Conservation (phyloP, 2,113 vertebrate genomes). For the Catharus bicknelli region DNA sequence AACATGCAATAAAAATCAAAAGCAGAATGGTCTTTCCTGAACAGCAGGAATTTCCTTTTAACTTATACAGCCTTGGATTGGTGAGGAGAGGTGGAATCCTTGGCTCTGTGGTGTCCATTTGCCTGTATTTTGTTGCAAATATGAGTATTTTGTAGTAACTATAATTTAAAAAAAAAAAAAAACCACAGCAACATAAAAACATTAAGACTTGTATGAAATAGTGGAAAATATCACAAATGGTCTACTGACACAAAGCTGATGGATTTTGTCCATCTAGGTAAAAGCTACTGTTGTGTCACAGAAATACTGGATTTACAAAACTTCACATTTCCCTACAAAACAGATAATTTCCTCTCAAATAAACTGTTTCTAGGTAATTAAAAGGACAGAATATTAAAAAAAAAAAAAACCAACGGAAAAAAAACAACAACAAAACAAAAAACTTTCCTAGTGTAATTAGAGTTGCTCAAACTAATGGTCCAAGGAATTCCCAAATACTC, state of each 20-base stretch:
- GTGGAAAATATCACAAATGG: background rate
- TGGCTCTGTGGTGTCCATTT: background rate
- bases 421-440: background rate
- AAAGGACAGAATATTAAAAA: slow-evolving; percentile 43
- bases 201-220: background rate
- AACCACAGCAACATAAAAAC: background rate
- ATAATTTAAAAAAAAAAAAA: no score
- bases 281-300: background rate
- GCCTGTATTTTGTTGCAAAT: background rate
- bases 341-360: slow-evolving; percentile 26
- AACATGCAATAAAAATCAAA: background rate
- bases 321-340: slow-evolving; percentile 18
- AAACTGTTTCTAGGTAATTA: slow-evolving; percentile 70
- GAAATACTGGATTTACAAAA: slow-evolving; percentile 2
- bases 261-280: background rate
- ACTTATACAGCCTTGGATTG: background rate
- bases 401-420: background rate
- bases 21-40: background rate
- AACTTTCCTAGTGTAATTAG: slow-evolving; percentile 54
- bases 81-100: background rate
- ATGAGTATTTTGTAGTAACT: background rate
- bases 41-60: background rate
- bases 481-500: slow-evolving; percentile 73
- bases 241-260: background rate
- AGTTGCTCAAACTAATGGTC: slow-evolving; percentile 68